Conservation (phyloP, 2,113 vertebrate genomes). For the Otocyon megalotis region DNA sequence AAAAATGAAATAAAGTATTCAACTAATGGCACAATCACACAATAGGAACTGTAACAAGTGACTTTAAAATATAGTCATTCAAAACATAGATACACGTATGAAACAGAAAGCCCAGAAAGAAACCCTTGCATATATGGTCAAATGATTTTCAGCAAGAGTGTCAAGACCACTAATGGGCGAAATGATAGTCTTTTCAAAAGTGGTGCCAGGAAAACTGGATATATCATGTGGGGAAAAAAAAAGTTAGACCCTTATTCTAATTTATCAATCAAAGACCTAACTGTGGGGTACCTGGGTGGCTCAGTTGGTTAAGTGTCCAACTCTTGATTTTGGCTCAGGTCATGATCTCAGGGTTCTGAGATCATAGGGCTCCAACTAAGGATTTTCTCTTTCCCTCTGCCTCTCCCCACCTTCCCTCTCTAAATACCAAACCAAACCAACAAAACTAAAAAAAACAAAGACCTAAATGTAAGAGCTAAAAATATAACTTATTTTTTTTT, state of each 20-base stretch:
- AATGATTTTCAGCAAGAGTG: not conserved
- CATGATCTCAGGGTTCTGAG: not conserved
- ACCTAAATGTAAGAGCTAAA: not conserved
- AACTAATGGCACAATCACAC: not conserved
- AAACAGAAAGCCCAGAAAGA: not conserved
- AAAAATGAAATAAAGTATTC: conserved; percentile 4
- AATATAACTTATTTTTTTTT: not conserved
- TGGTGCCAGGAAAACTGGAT: not conserved
- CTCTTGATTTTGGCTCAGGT: too few relatives aligned
- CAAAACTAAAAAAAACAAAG: not conserved
- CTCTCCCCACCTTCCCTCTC: not conserved
- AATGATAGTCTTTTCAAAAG: not conserved
- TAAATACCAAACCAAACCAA: not conserved
- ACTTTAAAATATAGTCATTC: not conserved
- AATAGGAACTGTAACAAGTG: not conserved
- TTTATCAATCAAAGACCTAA: not conserved
- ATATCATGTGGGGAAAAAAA: not conserved
- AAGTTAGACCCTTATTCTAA: not conserved
- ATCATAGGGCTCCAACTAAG: not conserved
- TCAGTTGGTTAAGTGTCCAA: too few relatives aligned
- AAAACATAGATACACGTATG: not conserved
- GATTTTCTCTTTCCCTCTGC: not conserved
- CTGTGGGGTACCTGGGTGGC: not conserved
- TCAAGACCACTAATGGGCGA: not conserved
- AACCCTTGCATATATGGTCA: not conserved